Conservation (phyloP, 2,888 invertebrate species). For the Tipula confusa region DNA sequence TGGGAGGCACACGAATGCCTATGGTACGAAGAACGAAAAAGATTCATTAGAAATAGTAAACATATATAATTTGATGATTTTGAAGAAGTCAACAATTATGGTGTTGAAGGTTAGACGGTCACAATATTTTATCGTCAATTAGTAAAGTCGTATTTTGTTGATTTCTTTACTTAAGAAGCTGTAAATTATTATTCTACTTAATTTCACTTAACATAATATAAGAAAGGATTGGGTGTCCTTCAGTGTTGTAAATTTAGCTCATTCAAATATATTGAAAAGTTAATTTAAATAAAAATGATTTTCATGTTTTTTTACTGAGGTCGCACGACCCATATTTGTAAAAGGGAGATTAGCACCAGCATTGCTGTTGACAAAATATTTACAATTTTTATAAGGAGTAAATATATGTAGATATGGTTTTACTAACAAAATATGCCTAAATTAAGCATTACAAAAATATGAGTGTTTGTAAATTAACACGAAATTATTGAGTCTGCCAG, state of each 20-base stretch:
- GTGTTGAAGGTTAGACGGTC: background rate
- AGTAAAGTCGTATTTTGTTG: background rate
- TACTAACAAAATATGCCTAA: too few species aligned
- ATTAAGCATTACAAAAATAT: too few species aligned
- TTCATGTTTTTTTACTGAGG: background rate
- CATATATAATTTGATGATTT: background rate
- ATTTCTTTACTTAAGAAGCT: background rate
- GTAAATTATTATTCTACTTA: background rate
- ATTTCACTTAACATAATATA: too few species aligned
- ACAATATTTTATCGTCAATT: background rate
- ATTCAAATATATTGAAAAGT: background rate
- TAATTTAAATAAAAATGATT: background rate
- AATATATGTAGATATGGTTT: too few species aligned
- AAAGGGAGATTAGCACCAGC: too few species aligned
- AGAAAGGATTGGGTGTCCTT: background rate
- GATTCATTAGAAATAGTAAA: background rate
- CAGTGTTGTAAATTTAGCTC: background rate
- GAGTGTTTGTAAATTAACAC: too few species aligned
- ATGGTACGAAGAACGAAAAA: background rate
- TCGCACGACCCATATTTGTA: too few species aligned
- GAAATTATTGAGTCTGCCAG: too few species aligned
- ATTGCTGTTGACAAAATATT: too few species aligned
- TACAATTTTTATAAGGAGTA: too few species aligned
- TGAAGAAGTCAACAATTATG: background rate
- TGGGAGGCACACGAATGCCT: background rate